Base-by-base conservation (phyloP, 2,888 invertebrate genomes). In the Euzetes globulus region DNA sequence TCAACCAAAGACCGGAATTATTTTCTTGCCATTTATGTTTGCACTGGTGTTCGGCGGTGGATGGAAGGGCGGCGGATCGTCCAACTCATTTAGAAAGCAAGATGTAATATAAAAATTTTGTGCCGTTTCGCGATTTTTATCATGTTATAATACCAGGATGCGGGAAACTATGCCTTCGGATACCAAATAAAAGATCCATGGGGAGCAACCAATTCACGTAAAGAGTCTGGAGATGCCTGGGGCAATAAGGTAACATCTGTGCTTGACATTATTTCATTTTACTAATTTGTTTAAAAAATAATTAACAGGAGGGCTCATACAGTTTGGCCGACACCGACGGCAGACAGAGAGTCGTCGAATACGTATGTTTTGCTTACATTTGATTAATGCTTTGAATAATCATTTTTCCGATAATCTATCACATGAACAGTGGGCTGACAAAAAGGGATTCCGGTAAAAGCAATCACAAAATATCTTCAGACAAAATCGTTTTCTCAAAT, bases 151-250 rank as follows among this genome's bases (percentile, higher is more conserved):
- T 19, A 50, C 17, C 6, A 63, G 63, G 63, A 63, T 11, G 37
- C 33, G 17, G 63, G 63, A 4, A 63, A 63, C 37, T 63, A 63
- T 63, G 63, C 63, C 37, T 74, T 74, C 52, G 70, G 70, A 7
- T 74, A 74, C 13, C 70, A 74, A 15, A 74, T 74, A 19, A 68
- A 37, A 6, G 74, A 74, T 33, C 70, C 70, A 3, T 27, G 27
- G 15, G 74, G 74, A n/a, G 70, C 70, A 15, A 70, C 45, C 19
- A 74, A 74, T 58, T 74, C 74, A 4, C 22, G 74, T 9, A 22
- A 70, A 15, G 74, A 74, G 25, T 74, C 74, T 13, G 74, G 60
- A 19, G 74, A 74, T 68, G 74, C 45, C 9, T 33, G 27, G 4
- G 74, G 74, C 17, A 74, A 74, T 41, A 68, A 37, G 55, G 74